Base-by-base conservation (phyloP, 1,140 invertebrate genomes). In the Conus betulinus region DNA sequence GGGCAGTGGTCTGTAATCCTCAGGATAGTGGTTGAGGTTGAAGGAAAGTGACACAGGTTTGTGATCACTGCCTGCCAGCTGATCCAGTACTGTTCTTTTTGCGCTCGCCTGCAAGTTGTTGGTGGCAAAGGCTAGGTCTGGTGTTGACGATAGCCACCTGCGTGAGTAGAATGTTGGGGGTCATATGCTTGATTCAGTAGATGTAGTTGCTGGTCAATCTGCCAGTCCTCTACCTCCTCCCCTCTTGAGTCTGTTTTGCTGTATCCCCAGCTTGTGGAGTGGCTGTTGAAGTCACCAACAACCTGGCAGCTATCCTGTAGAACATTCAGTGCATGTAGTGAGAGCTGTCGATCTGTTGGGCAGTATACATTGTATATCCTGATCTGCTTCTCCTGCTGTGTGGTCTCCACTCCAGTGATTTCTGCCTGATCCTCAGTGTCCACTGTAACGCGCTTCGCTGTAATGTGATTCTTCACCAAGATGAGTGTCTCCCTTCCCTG, bases 81-180 rank as follows among this genome's bases (percentile, higher is more conserved):
- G 87, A 4, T 88, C 27, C 51, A 79, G 57, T n/a, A 88, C 76
- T 39, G 74, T 82, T 78, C 87, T 87, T 52, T n/a, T 76, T 78
- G 86, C 51, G 3, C 53, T 79, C 20, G 7, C 15, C 53, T 17
- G 52, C 8, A 83, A 0, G 2, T n/a, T 55, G 55, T 84, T 74
- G 25, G 79, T 83, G 17, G 74, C 86, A 78, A 88, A 6, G 39
- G 55, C 79, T 17, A 88, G 23, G 57, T 88, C 88, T 71, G 82
- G 88, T 51, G 57, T 63, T 55, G 84, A 23, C 15, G 53, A 17
- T n/a, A 53, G 60, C 63, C 88, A 88, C 15, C 39, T 25, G 57
- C 83, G 87, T 51, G 88, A 88, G 74, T 25, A 88, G 88, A 0
- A 86, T 20, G 63, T 88, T 6, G 84, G 88, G 57, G 88, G 25